These are phyloP conservation scores for Norana najaformis DNA, from an alignment of 2,888 invertebrate genomes.

Conservation along the genomic window DNA sequence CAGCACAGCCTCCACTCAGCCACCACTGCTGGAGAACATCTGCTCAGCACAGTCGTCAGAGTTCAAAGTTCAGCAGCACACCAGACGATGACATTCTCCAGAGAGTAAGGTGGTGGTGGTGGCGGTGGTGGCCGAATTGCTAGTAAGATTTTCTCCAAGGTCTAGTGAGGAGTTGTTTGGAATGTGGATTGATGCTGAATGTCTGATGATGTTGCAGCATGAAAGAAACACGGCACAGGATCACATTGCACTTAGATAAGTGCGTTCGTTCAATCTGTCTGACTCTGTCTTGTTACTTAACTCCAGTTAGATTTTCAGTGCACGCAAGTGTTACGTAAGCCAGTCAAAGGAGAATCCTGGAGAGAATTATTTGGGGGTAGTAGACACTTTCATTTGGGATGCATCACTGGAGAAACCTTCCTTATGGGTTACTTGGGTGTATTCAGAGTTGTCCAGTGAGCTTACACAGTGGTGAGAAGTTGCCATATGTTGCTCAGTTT, in stretches of 20 bases:
- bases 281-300: neutral
- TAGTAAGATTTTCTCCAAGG: neutral
- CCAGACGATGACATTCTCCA: neutral
- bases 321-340: neutral
- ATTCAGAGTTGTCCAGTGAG: neutral
- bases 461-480: neutral
- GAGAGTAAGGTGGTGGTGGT: neutral
- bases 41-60: neutral
- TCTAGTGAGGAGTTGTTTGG: neutral
- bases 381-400: neutral
- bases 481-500: neutral
- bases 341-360: neutral
- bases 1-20: neutral
- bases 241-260: neutral
- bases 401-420: neutral
- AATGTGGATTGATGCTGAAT: too few species aligned
- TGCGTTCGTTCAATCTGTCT: neutral
- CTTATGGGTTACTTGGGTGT: neutral
- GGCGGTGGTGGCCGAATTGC: neutral
- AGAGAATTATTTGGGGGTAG: neutral
- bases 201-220: neutral
- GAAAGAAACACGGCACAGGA: neutral
- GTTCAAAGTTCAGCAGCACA: conserved; percentile 13
- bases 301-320: neutral
- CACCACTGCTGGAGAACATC: conserved; percentile 13